phyloP scores from a whole-genome alignment of 2,888 invertebrate species.

The Clistopyga incitator region DNA sequence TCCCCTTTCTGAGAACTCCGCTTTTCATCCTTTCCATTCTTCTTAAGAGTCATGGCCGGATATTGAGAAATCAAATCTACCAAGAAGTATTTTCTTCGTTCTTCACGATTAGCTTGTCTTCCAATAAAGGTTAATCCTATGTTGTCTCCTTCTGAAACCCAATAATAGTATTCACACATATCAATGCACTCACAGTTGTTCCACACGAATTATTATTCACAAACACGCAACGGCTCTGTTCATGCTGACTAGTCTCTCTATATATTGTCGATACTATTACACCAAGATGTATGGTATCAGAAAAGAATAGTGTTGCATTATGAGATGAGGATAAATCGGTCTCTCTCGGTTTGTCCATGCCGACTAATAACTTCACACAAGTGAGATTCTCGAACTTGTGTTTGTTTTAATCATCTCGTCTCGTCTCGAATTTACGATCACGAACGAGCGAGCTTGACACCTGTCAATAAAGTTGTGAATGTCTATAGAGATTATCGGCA shows the following conservation, averaged over 20 bases:
- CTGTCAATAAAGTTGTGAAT: too few species aligned
- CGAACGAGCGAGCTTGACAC: too few species aligned
- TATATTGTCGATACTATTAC: conserved; percentile 5
- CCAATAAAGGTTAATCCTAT: not conserved
- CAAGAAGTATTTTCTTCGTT: not conserved
- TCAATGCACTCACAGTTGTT: conserved; percentile 44
- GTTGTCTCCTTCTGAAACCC: conserved; percentile 24
- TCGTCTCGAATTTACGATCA: too few species aligned
- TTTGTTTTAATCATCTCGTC: too few species aligned
- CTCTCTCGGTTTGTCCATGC: too few species aligned
- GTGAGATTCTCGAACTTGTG: too few species aligned
- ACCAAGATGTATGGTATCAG: not conserved
- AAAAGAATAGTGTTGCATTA: too few species aligned
- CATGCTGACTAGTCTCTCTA: conserved; percentile 38
- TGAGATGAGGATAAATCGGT: too few species aligned
- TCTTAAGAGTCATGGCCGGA: conserved; percentile 74
- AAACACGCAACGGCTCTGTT: conserved; percentile 26
- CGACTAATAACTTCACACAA: too few species aligned
- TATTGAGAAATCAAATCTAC: conserved; percentile 1
- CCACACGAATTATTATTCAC: conserved; percentile 23
- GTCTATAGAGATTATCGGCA: too few species aligned
- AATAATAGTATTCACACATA: conserved; percentile 29
- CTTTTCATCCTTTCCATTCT: conserved; percentile 71
- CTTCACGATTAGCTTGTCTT: not conserved
- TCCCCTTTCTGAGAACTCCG: conserved; percentile 71